phyloP scores from a whole-genome alignment of 2,113 vertebrate genomes.

The Lophius piscatorius region DNA sequence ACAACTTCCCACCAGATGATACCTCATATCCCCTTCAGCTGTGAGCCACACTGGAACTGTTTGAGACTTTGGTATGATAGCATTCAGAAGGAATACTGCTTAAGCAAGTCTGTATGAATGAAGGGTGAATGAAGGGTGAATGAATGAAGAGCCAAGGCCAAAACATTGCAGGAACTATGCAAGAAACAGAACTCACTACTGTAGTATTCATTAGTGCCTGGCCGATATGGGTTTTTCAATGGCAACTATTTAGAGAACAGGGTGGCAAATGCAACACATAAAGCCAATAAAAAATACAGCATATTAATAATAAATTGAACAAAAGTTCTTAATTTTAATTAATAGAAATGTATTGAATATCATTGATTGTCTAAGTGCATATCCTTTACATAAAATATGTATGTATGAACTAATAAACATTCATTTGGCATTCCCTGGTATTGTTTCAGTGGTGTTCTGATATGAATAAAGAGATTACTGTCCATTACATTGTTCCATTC shows the following conservation, averaged over 20 bases:
- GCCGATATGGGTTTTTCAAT: not conserved
- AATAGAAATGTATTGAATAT: too few species aligned
- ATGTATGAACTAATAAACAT: too few species aligned
- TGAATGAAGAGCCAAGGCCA: constrained; percentile 1
- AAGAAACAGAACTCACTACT: constrained; percentile 23
- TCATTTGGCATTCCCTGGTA: too few species aligned
- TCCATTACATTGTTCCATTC: too few species aligned
- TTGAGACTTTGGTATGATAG: constrained; percentile 1
- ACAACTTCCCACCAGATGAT: constrained; percentile 3
- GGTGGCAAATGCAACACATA: not conserved
- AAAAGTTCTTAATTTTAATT: too few species aligned
- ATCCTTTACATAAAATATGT: too few species aligned
- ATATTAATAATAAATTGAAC: too few species aligned
- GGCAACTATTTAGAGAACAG: not conserved
- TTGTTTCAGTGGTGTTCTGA: too few species aligned
- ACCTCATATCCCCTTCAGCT: constrained; percentile 15
- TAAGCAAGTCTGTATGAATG: constrained; percentile 7
- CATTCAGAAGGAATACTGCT: constrained; percentile 1
- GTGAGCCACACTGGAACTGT: not conserved
- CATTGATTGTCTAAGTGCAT: too few species aligned
- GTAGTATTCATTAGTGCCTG: too few species aligned
- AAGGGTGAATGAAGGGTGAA: not conserved
- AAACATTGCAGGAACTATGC: constrained; percentile 33
- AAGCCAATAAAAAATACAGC: too few species aligned
- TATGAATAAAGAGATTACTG: too few species aligned